phyloP scores from a whole-genome alignment of 1,140 invertebrate genomes.

The Drosophila nasuta region DNA sequence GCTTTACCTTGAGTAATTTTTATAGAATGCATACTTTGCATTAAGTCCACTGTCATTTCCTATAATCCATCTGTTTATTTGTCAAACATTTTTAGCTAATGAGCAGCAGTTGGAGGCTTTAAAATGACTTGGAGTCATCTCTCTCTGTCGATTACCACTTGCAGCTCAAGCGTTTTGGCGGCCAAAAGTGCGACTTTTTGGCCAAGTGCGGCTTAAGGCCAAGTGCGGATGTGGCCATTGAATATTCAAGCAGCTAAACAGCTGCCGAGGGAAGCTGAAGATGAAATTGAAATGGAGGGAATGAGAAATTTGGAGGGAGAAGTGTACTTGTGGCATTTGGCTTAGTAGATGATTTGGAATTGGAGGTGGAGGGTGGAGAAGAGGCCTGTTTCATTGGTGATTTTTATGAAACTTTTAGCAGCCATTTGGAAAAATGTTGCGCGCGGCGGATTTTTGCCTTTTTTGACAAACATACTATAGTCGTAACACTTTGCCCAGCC shows the following conservation, averaged over 20 bases:
- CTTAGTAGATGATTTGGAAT: not conserved
- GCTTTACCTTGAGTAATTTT: not conserved
- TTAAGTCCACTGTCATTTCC: not conserved
- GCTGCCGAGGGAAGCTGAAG: not conserved
- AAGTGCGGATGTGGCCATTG: constrained; percentile 74
- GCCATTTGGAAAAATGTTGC: constrained; percentile 74
- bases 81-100: not conserved
- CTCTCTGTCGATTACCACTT: constrained; percentile 9
- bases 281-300: not conserved
- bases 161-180: constrained; percentile 50
- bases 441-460: constrained; percentile 39
- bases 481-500: constrained; percentile 73
- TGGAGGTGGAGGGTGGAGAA: not conserved
- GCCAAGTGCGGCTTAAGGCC: constrained; percentile 61
- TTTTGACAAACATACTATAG: constrained; percentile 54
- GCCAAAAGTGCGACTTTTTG: constrained; percentile 63
- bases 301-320: not conserved
- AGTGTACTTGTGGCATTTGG: constrained; percentile 21
- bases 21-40: not conserved
- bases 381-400: constrained; percentile 41
- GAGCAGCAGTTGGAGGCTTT: not conserved
- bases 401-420: constrained; percentile 77
- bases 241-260: constrained; percentile 74
- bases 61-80: not conserved
- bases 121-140: not conserved